Percentiles rank a stretch among this genome's conserved stretches.
phyloP scores from a whole-genome alignment of 1,140 invertebrate genomes.

The Psilanteris sp. region DNA sequence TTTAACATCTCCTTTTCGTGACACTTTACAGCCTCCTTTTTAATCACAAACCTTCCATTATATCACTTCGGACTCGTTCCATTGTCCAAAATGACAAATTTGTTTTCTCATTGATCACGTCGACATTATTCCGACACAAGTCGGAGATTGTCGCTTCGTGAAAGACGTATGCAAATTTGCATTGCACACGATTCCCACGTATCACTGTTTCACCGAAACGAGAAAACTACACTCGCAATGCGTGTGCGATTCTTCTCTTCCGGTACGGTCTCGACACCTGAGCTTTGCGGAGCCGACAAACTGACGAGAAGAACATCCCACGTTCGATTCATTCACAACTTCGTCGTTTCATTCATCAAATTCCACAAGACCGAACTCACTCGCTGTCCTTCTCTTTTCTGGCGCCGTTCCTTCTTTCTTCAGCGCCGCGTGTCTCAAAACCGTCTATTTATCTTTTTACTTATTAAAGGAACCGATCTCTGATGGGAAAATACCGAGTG shows the following conservation, averaged over 20 bases:
- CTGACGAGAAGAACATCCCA: constrained; percentile 18
- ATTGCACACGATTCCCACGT: constrained; percentile 16
- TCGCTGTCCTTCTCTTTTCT: constrained; percentile 8
- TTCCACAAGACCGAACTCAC: constrained; percentile 29
- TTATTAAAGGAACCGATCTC: constrained; percentile 4
- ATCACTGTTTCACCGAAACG: constrained; percentile 4
- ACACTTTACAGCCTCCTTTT: no score
- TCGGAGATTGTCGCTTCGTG: no score
- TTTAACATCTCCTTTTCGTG: no score
- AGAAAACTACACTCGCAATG: constrained; percentile 5
- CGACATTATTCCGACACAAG: no score
- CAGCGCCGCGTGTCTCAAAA: constrained; percentile 18
- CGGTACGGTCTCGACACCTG: constrained; percentile 21
- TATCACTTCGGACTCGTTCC: no score
- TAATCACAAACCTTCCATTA: no score
- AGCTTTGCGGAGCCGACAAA: constrained; percentile 10
- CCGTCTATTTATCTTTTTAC: constrained; percentile 28
- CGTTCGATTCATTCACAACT: constrained; percentile 41
- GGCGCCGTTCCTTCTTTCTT: constrained; percentile 11
- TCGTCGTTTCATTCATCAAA: constrained; percentile 33
- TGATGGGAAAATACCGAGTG: constrained; percentile 14
- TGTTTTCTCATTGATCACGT: no score
- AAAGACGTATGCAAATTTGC: not conserved
- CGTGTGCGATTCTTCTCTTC: constrained; percentile 33
- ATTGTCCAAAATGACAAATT: no score